Conservation (phyloP, 2,797 vertebrate species). For the Malurus splendens region DNA sequence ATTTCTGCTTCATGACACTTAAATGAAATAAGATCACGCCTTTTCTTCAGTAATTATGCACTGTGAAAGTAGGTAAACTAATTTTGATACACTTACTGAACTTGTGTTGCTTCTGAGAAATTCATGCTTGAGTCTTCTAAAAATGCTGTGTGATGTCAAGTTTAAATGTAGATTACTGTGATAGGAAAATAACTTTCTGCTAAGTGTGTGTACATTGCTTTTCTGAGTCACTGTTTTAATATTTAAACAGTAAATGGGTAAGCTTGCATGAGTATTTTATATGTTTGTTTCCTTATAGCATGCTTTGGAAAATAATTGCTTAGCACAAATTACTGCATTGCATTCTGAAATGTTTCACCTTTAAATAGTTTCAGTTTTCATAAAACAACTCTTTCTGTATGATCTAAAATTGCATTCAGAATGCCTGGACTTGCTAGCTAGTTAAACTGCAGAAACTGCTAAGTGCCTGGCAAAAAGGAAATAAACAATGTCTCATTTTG, state of each 20-base stretch:
- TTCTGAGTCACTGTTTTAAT: slow-evolving; percentile 25
- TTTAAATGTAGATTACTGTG: slow-evolving; percentile 23
- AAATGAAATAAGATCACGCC: slow-evolving; percentile 56
- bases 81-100: slow-evolving; percentile 64
- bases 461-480: background rate
- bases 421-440: background rate
- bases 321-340: background rate
- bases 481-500: background rate
- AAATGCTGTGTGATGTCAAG: slow-evolving; percentile 1
- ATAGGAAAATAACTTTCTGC: slow-evolving; percentile 22
- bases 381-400: background rate
- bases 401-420: background rate
- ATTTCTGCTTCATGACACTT: slow-evolving; percentile 54
- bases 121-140: slow-evolving; percentile 19
- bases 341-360: background rate
- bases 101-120: slow-evolving; percentile 17
- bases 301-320: slow-evolving; percentile 4
- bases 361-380: background rate
- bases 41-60: slow-evolving; percentile 62
- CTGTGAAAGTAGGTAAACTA: slow-evolving; percentile 73
- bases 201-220: background rate
- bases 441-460: background rate
- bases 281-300: background rate
- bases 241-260: slow-evolving; percentile 8
- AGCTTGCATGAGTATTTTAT: slow-evolving; percentile 27